A percentile compares a stretch with the other conserved stretches of the same genome.
Evolutionary conservation across 2,797 vertebrate species (phyloP).

Genomic region (Coregonus sp.): DNA sequence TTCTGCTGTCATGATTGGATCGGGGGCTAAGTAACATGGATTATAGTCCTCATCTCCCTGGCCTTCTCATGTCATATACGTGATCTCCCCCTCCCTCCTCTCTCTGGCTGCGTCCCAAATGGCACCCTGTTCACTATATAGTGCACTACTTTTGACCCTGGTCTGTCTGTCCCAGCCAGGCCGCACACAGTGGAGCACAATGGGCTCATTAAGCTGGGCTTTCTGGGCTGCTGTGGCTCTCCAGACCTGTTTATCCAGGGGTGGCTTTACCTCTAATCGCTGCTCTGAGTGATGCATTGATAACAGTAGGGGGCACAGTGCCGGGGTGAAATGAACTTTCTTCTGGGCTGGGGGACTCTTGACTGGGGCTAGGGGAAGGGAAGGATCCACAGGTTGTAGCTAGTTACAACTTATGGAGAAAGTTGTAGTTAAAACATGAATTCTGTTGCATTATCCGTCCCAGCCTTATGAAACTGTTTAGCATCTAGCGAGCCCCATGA

Average conservation of each 20-base stretch:
- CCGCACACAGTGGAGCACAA: constrained; percentile 54
- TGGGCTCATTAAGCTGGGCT: constrained; percentile 12
- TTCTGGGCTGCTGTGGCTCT: constrained; percentile 11
- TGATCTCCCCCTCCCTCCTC: not conserved
- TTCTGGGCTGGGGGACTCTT: no score
- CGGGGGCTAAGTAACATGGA: not conserved
- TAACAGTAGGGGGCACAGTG: not conserved
- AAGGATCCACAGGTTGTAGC: not conserved
- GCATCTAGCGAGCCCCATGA: constrained; percentile 15
- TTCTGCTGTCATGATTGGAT: not conserved
- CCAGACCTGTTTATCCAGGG: constrained; percentile 43
- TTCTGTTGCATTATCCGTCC: not conserved
- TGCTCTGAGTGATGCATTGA: constrained; percentile 1
- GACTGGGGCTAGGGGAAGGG: no score
- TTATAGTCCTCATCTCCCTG: constrained; percentile 1
- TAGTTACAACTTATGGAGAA: not conserved
- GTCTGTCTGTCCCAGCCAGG: not conserved
- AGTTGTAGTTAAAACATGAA: not conserved
- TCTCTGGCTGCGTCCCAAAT: not conserved
- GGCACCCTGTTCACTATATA: not conserved
- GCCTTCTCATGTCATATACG: constrained; percentile 1
- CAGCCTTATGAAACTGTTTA: constrained; percentile 4
- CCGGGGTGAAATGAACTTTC: not conserved
- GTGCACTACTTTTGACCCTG: no score
- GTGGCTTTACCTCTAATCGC: not conserved